Percentiles rank a stretch among this genome's conserved stretches.
These are phyloP conservation scores for Taeniopygia guttata DNA, from an alignment of 2,797 vertebrate species.

Conservation along the genomic window DNA sequence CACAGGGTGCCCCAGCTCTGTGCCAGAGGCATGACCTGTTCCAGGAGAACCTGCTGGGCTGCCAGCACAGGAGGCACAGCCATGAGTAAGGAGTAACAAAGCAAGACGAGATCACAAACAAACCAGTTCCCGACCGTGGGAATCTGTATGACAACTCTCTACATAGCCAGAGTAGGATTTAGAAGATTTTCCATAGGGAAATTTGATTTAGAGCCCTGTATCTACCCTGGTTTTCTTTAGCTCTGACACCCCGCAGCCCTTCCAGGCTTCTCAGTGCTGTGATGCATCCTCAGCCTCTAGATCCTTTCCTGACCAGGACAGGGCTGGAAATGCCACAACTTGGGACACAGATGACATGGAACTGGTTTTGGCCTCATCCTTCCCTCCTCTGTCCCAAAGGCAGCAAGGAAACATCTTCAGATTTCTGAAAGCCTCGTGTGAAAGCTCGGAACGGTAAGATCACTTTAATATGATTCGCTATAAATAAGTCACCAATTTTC, in stretches of 20 bases:
- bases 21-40: background rate
- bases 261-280: background rate
- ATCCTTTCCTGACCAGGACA: background rate
- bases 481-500: background rate
- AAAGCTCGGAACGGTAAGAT: background rate
- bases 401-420: background rate
- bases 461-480: background rate
- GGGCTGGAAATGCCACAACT: background rate
- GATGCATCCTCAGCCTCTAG: background rate
- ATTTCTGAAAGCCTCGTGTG: background rate
- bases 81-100: background rate
- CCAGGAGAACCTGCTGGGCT: slow-evolving; percentile 17
- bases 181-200: background rate
- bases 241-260: background rate
- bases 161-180: background rate
- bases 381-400: background rate
- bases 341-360: background rate
- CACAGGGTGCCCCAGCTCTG: background rate
- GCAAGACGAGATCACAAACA: background rate
- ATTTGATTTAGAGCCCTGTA: background rate
- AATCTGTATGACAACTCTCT: background rate
- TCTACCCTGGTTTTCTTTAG: background rate
- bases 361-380: background rate
- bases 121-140: background rate
- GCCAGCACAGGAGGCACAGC: background rate